A percentile compares a stretch with the other conserved stretches of the same genome.
Conservation (phyloP, 2,888 invertebrate genomes). For the Hypolimnas misippus region DNA sequence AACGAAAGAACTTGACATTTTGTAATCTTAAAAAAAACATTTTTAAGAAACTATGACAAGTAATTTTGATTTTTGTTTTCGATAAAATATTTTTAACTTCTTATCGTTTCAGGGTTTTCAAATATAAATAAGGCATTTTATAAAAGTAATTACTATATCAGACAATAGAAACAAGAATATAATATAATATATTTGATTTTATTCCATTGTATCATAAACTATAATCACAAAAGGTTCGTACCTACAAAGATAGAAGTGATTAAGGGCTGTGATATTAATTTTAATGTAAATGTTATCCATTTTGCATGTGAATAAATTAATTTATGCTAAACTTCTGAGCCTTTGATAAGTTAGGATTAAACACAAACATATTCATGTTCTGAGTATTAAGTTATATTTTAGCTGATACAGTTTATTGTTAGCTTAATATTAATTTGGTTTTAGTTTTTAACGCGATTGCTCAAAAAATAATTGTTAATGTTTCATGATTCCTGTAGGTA, state of each 20-base stretch:
- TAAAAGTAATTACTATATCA: too few relatives aligned
- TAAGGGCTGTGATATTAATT: constrained; percentile 20
- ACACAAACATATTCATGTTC: constrained; percentile 19
- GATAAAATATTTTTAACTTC: too few relatives aligned
- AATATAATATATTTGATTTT: neutral
- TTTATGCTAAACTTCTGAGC: constrained; percentile 24
- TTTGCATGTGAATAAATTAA: constrained; percentile 25
- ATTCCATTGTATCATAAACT: neutral
- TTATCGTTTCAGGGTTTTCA: too few relatives aligned
- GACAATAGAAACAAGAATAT: neutral
- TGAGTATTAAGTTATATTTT: neutral
- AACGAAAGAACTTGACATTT: too few relatives aligned
- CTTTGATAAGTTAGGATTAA: constrained; percentile 21
- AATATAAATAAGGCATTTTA: too few relatives aligned
- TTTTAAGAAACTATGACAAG: too few relatives aligned
- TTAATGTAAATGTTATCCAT: constrained; percentile 19
- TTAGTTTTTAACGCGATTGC: neutral
- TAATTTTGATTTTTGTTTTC: too few relatives aligned
- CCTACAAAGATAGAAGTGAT: neutral
- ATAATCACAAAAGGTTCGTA: neutral
- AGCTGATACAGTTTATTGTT: neutral
- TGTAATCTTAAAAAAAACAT: too few relatives aligned
- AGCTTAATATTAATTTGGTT: neutral
- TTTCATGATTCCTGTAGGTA: too few relatives aligned
- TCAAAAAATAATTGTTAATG: too few relatives aligned